Evolutionary conservation across 2,797 vertebrate species (phyloP).

Genomic region (Pygocentrus nattereri): DNA sequence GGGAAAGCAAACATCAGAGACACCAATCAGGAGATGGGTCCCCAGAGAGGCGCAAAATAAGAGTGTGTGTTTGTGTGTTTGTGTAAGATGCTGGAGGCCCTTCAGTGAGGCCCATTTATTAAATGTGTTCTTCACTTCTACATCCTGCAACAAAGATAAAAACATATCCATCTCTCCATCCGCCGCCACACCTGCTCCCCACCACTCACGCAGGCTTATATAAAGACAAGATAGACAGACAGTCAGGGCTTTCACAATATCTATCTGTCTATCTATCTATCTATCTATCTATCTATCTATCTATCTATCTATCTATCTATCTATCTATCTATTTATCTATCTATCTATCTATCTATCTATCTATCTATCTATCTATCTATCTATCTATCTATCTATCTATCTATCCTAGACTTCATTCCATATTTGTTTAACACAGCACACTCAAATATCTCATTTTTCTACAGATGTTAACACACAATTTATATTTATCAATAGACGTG

Average conservation of each 20-base stretch:
- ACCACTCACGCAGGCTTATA: not conserved
- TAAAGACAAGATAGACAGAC: not conserved
- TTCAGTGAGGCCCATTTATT: constrained; percentile 18
- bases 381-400: no score
- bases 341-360: no score
- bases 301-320: no score
- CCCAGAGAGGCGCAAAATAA: constrained; percentile 45
- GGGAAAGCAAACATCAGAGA: constrained; percentile 35
- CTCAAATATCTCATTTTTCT: no score
- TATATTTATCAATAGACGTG: no score
- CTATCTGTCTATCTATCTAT: no score
- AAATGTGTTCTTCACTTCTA: not conserved
- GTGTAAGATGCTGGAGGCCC: not conserved
- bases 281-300: no score
- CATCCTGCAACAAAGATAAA: not conserved
- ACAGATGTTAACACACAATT: no score
- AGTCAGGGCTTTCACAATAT: not conserved
- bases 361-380: no score
- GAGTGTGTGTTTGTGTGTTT: constrained; percentile 24
- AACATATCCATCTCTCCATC: not conserved
- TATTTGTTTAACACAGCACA: no score
- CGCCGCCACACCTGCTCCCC: not conserved
- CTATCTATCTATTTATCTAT: no score
- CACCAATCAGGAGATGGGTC: constrained; percentile 46
- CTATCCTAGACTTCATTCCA: no score